Conservation (phyloP, 1,140 invertebrate species). For the Bactericera cockerelli region DNA sequence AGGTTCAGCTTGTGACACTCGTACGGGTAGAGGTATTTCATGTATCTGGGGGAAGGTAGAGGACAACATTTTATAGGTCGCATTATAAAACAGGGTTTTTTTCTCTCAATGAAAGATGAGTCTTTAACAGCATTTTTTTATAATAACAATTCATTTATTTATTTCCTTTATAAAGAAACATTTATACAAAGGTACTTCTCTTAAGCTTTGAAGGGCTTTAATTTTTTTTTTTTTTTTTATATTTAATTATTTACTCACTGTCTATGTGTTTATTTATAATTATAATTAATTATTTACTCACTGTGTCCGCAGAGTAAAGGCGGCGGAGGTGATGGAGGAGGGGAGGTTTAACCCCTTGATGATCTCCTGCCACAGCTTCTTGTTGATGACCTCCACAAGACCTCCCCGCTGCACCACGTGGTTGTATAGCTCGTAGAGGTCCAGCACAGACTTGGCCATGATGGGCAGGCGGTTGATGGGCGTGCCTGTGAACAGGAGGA, state of each 20-base stretch:
- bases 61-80: too few species aligned
- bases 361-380: conserved; percentile 99
- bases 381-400: conserved; percentile 98
- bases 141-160: too few species aligned
- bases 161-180: too few species aligned
- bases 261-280: too few species aligned
- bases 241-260: too few species aligned
- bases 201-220: too few species aligned
- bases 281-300: too few species aligned
- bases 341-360: conserved; percentile 97
- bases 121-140: too few species aligned
- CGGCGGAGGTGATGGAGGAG: conserved; percentile 96
- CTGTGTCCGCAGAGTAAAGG: conserved; percentile 97
- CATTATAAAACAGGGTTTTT: too few species aligned
- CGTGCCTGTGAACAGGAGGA: conserved; percentile 73
- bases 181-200: too few species aligned
- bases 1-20: conserved; percentile 92
- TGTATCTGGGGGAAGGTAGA: conserved; percentile 84
- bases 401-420: conserved; percentile 95
- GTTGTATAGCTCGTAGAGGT: conserved; percentile 95
- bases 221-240: too few species aligned
- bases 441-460: conserved; percentile 98
- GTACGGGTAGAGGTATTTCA: conserved; percentile 99
- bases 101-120: too few species aligned
- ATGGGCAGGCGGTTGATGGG: conserved; percentile 98